Evolutionary conservation across 2,888 invertebrate genomes (phyloP).

Genomic region (Camptogramma bilineatum): DNA sequence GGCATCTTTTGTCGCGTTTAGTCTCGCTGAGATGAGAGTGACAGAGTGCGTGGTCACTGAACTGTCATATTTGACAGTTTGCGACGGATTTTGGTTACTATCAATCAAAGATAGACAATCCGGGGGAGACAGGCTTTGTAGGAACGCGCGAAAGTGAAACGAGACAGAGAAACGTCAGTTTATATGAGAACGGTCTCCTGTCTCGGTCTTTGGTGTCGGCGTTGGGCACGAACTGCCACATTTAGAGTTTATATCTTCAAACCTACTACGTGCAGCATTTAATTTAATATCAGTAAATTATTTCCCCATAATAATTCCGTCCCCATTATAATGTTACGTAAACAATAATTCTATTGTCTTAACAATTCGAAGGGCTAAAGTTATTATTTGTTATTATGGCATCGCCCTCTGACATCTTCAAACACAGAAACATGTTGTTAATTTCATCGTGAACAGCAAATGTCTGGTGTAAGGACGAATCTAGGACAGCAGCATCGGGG

Average conservation of each 20-base stretch:
- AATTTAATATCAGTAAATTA: slow-evolving; percentile 1
- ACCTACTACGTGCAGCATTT: background rate
- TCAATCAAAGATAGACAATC: no score
- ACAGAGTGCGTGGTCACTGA: no score
- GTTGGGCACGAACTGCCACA: no score
- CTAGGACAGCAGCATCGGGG: slow-evolving; percentile 4
- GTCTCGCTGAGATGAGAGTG: no score
- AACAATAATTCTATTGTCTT: slow-evolving; percentile 34
- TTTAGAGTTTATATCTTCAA: background rate
- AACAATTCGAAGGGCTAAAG: slow-evolving; percentile 26
- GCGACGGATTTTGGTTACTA: no score
- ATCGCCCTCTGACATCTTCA: slow-evolving; percentile 40
- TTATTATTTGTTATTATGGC: slow-evolving; percentile 40
- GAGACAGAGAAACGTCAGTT: no score
- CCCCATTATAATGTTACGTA: slow-evolving; percentile 24
- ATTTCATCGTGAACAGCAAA: slow-evolving; percentile 37
- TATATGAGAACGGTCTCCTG: no score
- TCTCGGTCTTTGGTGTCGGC: no score
- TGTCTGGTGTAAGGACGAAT: slow-evolving; percentile 29
- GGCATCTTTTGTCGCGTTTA: no score
- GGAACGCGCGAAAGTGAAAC: no score
- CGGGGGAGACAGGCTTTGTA: no score
- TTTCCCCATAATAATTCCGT: slow-evolving; percentile 8
- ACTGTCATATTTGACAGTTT: no score
- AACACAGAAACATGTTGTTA: slow-evolving; percentile 35